Evolutionary conservation across 23 tunicate genomes (phyloP).

Genomic region (Halocynthia aurantium): DNA sequence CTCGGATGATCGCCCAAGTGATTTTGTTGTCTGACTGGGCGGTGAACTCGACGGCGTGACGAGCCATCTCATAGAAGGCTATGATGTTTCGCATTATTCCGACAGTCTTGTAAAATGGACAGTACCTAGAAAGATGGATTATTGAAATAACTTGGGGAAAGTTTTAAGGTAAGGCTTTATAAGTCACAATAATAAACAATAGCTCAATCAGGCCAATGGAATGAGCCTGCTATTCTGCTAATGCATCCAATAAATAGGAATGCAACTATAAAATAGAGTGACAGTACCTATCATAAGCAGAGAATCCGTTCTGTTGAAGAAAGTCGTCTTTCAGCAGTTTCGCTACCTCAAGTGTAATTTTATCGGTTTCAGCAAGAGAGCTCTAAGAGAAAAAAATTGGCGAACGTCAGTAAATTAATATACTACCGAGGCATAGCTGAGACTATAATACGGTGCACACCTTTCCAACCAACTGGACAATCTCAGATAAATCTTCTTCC

Average conservation of each 20-base stretch:
- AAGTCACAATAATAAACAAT: too few relatives aligned
- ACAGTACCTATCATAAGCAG: conserved; percentile 82
- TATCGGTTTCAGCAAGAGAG: conserved; percentile 92
- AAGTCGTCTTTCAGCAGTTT: conserved; percentile 91
- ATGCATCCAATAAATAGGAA: too few relatives aligned
- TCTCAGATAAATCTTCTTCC: conserved; percentile 96
- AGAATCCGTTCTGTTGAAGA: conserved; percentile 89
- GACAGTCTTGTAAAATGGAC: conserved; percentile 98
- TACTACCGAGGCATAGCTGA: neutral
- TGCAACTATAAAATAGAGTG: too few relatives aligned
- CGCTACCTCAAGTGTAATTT: conserved; percentile 97
- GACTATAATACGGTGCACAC: conserved; percentile 19
- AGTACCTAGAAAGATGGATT: conserved; percentile 44
- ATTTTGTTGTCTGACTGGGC: conserved; percentile 94
- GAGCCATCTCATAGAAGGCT: conserved; percentile 88
- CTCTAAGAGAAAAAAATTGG: conserved; percentile 33
- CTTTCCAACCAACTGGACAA: conserved; percentile 99
- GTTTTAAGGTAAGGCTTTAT: too few relatives aligned
- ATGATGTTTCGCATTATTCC: conserved; percentile 94
- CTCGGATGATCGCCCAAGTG: conserved; percentile 91
- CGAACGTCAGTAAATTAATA: neutral
- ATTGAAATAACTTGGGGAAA: neutral
- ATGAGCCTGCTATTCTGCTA: too few relatives aligned
- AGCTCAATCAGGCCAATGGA: too few relatives aligned
- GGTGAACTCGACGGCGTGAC: conserved; percentile 71